A percentile compares a stretch with the other conserved stretches of the same genome.
These are phyloP conservation scores for Mobula birostris DNA, from an alignment of 2,113 vertebrate genomes.

Conservation along the genomic window DNA sequence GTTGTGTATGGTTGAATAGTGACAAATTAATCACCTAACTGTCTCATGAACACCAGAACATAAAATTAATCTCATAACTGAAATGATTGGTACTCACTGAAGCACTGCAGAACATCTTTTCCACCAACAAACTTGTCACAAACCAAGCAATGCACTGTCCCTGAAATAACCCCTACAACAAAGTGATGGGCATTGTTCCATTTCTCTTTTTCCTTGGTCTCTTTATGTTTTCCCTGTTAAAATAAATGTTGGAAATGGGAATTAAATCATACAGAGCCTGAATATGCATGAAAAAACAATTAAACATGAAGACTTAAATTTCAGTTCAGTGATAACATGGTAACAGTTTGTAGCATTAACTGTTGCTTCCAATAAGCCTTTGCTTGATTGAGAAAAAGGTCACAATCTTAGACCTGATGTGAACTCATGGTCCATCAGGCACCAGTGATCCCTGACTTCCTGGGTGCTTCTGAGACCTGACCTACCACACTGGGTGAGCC, in stretches of 20 bases:
- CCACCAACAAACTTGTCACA: constrained; percentile 77
- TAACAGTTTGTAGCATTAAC: neutral
- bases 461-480: too few species aligned
- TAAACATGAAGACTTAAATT: neutral
- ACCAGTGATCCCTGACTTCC: too few species aligned
- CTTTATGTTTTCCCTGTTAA: constrained; percentile 68
- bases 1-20: too few species aligned
- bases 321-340: neutral
- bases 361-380: too few species aligned
- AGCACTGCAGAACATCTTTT: constrained; percentile 81
- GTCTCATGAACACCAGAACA: neutral
- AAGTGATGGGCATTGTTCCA: constrained; percentile 70
- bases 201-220: constrained; percentile 77
- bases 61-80: neutral
- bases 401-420: too few species aligned
- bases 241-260: constrained; percentile 40
- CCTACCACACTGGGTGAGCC: too few species aligned
- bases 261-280: neutral
- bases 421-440: too few species aligned
- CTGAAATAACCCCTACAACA: constrained; percentile 63
- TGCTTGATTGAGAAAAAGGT: too few species aligned
- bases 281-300: neutral
- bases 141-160: constrained; percentile 66
- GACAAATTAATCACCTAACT: neutral
- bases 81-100: constrained; percentile 61